Evolutionary conservation across 1,140 invertebrate species (phyloP), one percentile per base, ranked within the genome.

Genomic region (Drosophila kikkawai): DNA sequence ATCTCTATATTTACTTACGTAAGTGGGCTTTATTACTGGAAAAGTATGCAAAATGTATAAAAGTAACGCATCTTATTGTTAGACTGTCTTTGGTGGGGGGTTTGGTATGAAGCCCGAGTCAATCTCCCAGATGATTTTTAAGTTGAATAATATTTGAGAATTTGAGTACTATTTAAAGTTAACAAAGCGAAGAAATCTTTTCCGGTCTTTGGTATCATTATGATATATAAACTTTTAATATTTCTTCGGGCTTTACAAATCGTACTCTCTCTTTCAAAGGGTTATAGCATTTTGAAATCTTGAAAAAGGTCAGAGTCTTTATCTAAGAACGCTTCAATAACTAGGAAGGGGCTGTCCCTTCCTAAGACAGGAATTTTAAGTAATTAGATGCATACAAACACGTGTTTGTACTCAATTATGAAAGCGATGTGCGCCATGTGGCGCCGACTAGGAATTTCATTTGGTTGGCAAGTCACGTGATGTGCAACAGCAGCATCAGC

Each of bases 381-480:
- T 73, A 73, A 73, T 73, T 73, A 73, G 67, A 71, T 50, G 68
- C 37, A 69, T 45, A 67, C 34, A 13, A 48, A 63, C 66, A 73
- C 55, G 65, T 71, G 65, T 29, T 57, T 71, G 70, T 34, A 82
- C 68, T 82, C 75, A 82, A 82, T 82, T 82, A 82, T 75, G 81
- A 60, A 66, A 79, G 53, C 66, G 75, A 63, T 78, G 48, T 77
- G 66, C 70, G 74, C 79, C 74, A 82, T 74, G 74, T 82, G 79
- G 63, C 79, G 60, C 42, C 66, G 45, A 56, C 60, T 51, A 81
- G 61, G 75, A 69, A 78, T 82, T 82, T 82, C 80, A 82, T 82
- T 82, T 82, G 75, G 80, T 36, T 74, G 79, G 63, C 80, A 82
- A 79, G 80, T 82, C 80, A 82, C 80, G 80, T 82, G 80, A 82